Conservation (phyloP, 1,140 invertebrate species). For the Brachionus plicatilis region DNA sequence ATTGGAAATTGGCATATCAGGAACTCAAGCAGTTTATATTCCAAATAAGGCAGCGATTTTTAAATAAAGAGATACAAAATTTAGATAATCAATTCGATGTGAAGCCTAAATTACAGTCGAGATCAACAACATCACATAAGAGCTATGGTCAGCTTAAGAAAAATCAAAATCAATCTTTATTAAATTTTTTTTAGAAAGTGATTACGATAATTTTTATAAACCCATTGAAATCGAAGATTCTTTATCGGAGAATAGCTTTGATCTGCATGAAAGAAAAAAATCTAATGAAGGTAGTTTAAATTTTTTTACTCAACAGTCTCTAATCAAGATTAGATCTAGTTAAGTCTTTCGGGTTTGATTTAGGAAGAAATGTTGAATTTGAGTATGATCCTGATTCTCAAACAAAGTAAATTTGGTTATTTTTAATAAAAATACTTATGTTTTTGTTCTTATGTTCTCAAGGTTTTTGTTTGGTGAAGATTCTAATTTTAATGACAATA, state of each 20-base stretch:
- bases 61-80: neutral
- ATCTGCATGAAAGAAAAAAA: neutral
- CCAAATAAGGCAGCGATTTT: neutral
- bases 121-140: neutral
- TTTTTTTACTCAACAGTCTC: neutral
- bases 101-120: neutral
- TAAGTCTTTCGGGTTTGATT: neutral
- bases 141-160: neutral
- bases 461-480: too few species aligned
- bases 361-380: neutral
- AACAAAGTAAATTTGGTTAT: neutral
- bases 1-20: constrained; percentile 32
- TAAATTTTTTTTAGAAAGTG: neutral
- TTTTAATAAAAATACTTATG: too few species aligned
- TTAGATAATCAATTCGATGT: neutral
- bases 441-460: too few species aligned
- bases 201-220: constrained; percentile 16
- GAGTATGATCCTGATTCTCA: neutral
- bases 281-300: neutral
- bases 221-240: neutral
- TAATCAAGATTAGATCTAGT: neutral
- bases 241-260: neutral
- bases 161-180: neutral
- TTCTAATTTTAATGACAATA: too few species aligned
- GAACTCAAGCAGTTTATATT: neutral